Evolutionary conservation across 2,888 invertebrate genomes (phyloP).

Genomic region (Meteorus cinctellus): DNA sequence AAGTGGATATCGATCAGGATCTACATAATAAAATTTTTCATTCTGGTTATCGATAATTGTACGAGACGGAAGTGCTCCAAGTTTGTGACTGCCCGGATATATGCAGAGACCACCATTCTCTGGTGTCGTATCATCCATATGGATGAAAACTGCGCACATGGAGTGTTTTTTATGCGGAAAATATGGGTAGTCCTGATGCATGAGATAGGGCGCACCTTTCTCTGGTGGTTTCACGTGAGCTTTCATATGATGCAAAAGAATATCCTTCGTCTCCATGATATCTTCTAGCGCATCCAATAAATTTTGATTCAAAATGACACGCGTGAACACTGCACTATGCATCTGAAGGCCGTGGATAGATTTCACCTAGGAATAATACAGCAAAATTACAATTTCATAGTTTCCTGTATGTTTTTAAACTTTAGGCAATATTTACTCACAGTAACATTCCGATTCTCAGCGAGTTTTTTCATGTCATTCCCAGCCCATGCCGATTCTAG

Average conservation of each 20-base stretch:
- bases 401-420: slow-evolving; percentile 1
- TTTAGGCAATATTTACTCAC: slow-evolving; percentile 54
- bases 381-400: slow-evolving; percentile 22
- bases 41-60: slow-evolving; percentile 71
- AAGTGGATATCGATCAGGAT: slow-evolving; percentile 74
- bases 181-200: slow-evolving; percentile 79
- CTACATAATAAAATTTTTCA: slow-evolving; percentile 74
- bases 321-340: slow-evolving; percentile 75
- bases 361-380: slow-evolving; percentile 73
- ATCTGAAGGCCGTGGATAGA: slow-evolving; percentile 78
- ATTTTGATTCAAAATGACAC: slow-evolving; percentile 73
- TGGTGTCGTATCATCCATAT: slow-evolving; percentile 76
- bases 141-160: slow-evolving; percentile 77
- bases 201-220: slow-evolving; percentile 77
- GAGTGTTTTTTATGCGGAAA: slow-evolving; percentile 77
- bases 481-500: slow-evolving; percentile 77
- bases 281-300: slow-evolving; percentile 76
- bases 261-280: slow-evolving; percentile 75
- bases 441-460: slow-evolving; percentile 63
- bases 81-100: slow-evolving; percentile 77
- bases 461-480: slow-evolving; percentile 72
- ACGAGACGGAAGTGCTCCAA: slow-evolving; percentile 76
- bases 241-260: slow-evolving; percentile 78
- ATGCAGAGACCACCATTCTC: slow-evolving; percentile 78
- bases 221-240: slow-evolving; percentile 78